Conservation (phyloP, 2,797 vertebrate species). For the Halcyon leucocephala region DNA sequence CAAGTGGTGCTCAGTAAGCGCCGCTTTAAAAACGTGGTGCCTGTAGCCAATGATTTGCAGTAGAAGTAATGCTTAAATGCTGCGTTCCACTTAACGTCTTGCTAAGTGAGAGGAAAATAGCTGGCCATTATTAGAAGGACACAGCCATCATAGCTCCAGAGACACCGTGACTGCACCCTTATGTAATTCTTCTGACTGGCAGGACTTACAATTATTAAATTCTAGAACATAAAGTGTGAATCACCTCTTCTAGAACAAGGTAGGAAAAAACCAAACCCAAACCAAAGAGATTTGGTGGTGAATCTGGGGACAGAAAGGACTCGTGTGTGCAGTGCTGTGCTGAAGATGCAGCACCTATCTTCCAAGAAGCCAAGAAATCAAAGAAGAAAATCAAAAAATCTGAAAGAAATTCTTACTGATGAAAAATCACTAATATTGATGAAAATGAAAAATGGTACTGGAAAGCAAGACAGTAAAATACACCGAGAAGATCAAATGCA, state of each 20-base stretch:
- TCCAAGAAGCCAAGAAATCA: not conserved
- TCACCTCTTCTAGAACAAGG: not conserved
- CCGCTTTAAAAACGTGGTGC: not conserved
- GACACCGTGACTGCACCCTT: too few relatives aligned
- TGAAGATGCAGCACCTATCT: not conserved
- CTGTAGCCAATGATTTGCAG: not conserved
- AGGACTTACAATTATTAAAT: not conserved
- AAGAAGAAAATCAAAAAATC: not conserved
- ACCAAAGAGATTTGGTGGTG: not conserved
- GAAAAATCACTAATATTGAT: not conserved
- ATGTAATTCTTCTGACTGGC: not conserved
- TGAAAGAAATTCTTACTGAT: not conserved
- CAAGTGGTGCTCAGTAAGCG: not conserved
- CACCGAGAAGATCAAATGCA: not conserved
- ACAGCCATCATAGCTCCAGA: not conserved
- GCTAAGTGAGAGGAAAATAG: not conserved
- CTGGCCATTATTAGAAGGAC: not conserved
- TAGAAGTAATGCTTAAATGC: rapidly evolving
- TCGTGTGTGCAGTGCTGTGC: not conserved
- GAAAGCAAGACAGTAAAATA: not conserved
- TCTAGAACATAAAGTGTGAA: not conserved
- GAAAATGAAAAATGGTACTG: not conserved
- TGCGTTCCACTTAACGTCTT: not conserved
- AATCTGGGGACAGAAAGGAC: not conserved
- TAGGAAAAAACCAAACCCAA: not conserved